phyloP scores from a whole-genome alignment of 2,888 invertebrate genomes.

The Dryococelus australis region DNA sequence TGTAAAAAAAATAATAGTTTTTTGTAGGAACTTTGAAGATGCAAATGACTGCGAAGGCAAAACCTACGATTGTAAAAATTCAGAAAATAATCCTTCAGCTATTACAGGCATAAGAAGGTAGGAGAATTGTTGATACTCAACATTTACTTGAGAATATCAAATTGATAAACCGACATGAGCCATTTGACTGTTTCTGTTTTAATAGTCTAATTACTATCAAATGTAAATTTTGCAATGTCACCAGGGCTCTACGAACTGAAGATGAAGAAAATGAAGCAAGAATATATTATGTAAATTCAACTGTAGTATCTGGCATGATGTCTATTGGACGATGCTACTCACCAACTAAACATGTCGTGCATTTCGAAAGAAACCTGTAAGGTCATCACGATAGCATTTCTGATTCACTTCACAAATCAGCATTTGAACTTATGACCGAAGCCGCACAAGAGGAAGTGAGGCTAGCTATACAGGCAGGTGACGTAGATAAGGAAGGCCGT shows the following conservation, averaged over 20 bases:
- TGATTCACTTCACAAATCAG: neutral
- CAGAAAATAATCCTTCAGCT: neutral
- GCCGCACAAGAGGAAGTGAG: neutral
- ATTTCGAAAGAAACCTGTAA: neutral
- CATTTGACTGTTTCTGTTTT: neutral
- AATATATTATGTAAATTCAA: neutral
- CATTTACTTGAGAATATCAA: neutral
- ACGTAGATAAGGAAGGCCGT: constrained; percentile 21
- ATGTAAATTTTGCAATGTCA: neutral
- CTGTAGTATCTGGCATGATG: no score
- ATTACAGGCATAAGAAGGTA: neutral
- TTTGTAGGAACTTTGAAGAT: neutral
- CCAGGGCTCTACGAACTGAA: neutral
- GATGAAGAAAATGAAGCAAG: neutral
- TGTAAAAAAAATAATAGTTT: neutral
- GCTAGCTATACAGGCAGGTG: constrained; percentile 20
- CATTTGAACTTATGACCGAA: no score
- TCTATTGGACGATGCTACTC: no score
- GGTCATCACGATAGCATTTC: neutral
- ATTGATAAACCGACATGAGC: neutral
- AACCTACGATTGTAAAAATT: neutral
- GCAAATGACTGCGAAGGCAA: no score
- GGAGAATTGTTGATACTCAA: neutral
- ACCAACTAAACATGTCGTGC: neutral
- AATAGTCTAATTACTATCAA: neutral